Evolutionary conservation across 2,888 invertebrate species (phyloP), one percentile per base, ranked within the genome.

Genomic region (Archips xylosteana): DNA sequence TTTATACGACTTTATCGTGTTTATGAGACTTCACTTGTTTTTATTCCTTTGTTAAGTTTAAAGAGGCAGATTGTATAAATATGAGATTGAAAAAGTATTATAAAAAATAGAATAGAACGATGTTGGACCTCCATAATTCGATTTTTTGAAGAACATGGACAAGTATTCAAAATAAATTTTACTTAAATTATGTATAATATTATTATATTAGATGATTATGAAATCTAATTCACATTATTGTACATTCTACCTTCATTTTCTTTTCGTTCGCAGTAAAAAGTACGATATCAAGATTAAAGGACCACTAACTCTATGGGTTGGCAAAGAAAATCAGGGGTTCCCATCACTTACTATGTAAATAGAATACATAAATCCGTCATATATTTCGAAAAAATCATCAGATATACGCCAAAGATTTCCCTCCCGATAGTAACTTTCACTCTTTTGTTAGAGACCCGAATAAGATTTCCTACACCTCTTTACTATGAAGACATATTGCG

Each of bases 401-500:
- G 87, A 87, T 87, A 86, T 88, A 88, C 80, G 85, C 70, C 45
- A 64, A 74, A 87, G 89, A 91, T 92, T 87, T 89, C 84, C 85
- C 85, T 84, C 80, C 79, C 81, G 90, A 91, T 91, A 91, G 81
- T 85, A 86, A 86, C 84, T 83, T 86, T 83, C 85, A 83, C 84
- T 86, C 89, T 84, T 89, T 92, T 92, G 91, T 92, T 88, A 85
- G 86, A 82, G 83, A 87, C 87, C 85, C 87, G 86, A 81, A 90
- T 87, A 91, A 92, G 88, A 92, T 90, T 92, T 88, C 90, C 88
- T 88, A 89, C 90, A 89, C 90, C 89, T 80, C 78, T 79, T 81
- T 77, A 78, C 82, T 82, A 93, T 92, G 90, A 93, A 94, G 94
- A 93, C 94, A 94, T 93, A 94, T 93, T 92, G 90, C 93, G 91